Percentiles rank a stretch among this genome's conserved stretches.
These are phyloP conservation scores for Apamea monoglypha DNA, from an alignment of 2,888 invertebrate species.

Conservation along the genomic window DNA sequence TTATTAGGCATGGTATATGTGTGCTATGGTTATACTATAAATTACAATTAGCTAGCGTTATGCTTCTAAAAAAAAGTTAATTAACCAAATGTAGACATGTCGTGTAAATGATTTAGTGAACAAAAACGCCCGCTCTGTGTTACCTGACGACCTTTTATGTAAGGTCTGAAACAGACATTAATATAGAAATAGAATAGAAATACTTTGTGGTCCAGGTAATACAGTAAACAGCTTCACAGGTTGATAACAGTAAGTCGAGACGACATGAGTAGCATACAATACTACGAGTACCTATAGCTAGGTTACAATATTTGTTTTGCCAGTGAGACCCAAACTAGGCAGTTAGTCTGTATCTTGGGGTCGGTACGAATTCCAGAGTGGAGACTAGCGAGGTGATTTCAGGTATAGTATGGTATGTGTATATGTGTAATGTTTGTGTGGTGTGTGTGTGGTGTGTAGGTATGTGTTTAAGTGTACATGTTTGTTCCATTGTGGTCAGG, in stretches of 20 bases:
- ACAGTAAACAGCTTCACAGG: not conserved
- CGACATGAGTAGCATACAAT: not conserved
- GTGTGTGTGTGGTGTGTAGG: too few species aligned
- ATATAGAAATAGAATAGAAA: not conserved
- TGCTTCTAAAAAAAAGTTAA: not conserved
- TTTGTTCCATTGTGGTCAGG: too few species aligned
- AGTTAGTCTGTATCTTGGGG: not conserved
- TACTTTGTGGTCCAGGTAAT: not conserved
- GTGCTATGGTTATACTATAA: not conserved
- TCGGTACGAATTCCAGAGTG: not conserved
- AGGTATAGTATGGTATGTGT: not conserved
- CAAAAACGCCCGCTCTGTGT: conserved; percentile 9
- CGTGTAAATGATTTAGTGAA: not conserved
- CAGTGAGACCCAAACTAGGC: not conserved
- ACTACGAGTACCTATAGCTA: not conserved
- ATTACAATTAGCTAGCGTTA: not conserved
- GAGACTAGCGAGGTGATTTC: not conserved
- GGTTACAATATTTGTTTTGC: not conserved
- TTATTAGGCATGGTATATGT: not conserved
- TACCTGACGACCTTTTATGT: not conserved
- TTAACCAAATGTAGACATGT: not conserved
- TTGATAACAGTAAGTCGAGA: not conserved
- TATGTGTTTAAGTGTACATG: too few species aligned
- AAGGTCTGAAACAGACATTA: not conserved
- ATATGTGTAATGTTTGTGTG: not conserved